Conservation (phyloP, 2,888 invertebrate species). For the Pelosia muscerda region DNA sequence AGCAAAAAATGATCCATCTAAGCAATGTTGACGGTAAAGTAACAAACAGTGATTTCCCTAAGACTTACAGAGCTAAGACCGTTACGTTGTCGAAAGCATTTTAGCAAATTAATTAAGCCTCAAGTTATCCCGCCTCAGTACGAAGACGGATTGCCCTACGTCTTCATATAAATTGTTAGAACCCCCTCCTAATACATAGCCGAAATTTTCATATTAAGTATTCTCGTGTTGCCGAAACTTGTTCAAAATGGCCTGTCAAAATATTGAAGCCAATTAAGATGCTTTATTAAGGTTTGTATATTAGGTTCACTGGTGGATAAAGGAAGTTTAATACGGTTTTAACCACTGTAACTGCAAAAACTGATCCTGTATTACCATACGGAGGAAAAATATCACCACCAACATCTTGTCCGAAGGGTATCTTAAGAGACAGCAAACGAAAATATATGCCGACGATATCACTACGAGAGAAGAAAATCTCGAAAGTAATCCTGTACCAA, state of each 20-base stretch:
- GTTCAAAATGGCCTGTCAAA: conserved; percentile 16
- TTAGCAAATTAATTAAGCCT: conserved; percentile 64
- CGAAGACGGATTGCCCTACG: conserved; percentile 56
- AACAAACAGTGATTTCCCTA: conserved; percentile 37
- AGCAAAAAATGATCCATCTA: conserved; percentile 21
- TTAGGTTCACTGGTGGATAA: conserved; percentile 9
- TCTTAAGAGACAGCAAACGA: too few species aligned
- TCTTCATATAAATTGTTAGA: conserved; percentile 47
- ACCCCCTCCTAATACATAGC: conserved; percentile 39
- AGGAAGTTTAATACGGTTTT: neutral
- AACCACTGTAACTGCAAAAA: neutral
- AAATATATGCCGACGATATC: too few species aligned
- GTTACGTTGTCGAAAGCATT: conserved; percentile 44
- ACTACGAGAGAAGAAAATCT: too few species aligned
- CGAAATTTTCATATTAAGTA: conserved; percentile 27
- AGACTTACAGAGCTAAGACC: conserved; percentile 46
- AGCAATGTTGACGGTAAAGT: conserved; percentile 29
- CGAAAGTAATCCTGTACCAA: too few species aligned
- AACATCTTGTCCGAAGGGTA: too few species aligned
- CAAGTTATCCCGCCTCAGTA: conserved; percentile 53
- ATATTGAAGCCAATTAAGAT: conserved; percentile 21
- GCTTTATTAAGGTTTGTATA: neutral
- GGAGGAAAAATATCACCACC: too few species aligned
- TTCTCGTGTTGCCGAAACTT: conserved; percentile 18
- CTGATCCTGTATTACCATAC: too few species aligned